A percentile compares a stretch with the other conserved stretches of the same genome.
These are phyloP conservation scores for Mactromeris polynyma DNA, from an alignment of 2,888 invertebrate species.

Conservation along the genomic window DNA sequence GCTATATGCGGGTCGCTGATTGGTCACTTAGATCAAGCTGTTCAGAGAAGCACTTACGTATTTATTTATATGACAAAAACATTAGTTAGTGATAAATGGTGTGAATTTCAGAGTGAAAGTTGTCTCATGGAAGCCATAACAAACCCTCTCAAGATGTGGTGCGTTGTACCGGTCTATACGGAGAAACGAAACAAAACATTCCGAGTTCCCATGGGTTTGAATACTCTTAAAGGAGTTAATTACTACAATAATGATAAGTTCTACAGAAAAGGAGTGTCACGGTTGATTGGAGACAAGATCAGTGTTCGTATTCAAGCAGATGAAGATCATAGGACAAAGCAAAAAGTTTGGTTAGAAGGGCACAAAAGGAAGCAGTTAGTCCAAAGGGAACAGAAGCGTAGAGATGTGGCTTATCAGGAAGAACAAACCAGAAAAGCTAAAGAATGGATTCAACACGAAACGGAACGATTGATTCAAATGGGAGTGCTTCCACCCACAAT, in stretches of 20 bases:
- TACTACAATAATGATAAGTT: slow-evolving; percentile 78
- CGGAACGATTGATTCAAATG: slow-evolving; percentile 10
- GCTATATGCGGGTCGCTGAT: slow-evolving; percentile 53
- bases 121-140: slow-evolving; percentile 80
- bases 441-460: slow-evolving; percentile 29
- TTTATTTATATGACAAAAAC: slow-evolving; percentile 78
- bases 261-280: slow-evolving; percentile 72
- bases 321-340: slow-evolving; percentile 51
- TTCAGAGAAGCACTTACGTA: slow-evolving; percentile 79
- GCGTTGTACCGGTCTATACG: slow-evolving; percentile 81
- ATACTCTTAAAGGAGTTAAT: slow-evolving; percentile 79
- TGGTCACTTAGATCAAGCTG: slow-evolving; percentile 65
- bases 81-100: slow-evolving; percentile 78
- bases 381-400: slow-evolving; percentile 25
- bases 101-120: slow-evolving; percentile 75
- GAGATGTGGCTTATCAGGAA: slow-evolving; percentile 41
- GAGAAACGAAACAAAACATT: slow-evolving; percentile 59
- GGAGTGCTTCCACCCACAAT: slow-evolving; percentile 18
- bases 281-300: slow-evolving; percentile 75
- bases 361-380: slow-evolving; percentile 48
- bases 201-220: slow-evolving; percentile 74
- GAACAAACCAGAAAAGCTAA: slow-evolving; percentile 29
- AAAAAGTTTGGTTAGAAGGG: slow-evolving; percentile 60
- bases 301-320: slow-evolving; percentile 48
- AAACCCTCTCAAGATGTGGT: slow-evolving; percentile 78